Evolutionary conservation across 1,140 invertebrate species (phyloP), one percentile per base, ranked within the genome.

Genomic region (Drosophila insularis): DNA sequence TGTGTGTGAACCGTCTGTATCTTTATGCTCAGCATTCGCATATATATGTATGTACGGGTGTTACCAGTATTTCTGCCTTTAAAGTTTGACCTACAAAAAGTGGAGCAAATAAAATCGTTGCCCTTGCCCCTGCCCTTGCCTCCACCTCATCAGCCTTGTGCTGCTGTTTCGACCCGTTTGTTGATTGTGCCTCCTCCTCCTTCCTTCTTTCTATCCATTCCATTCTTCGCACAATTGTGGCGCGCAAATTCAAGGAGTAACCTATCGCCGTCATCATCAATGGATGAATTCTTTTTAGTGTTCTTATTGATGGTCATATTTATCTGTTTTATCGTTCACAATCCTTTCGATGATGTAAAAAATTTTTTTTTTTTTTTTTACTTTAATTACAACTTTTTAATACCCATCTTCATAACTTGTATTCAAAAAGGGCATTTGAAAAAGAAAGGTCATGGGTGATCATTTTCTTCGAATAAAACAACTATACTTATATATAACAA

Each of bases 21-120:
- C 56, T 79, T 63, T 75, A 63, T 66, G 66, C 50, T 74, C 53
- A 54, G 35, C 58, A 14, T 60, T 39, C 63, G 60, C 6, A 21
- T 40, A 50, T 58, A 31, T 40, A 65, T 64, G 14, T 59, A 37
- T 43, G 60, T 40, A 55, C 68, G 58, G 68, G 64, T 63, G 70
- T 37, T 46, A 21, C 65, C 43, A 37, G 65, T 63, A 27, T 39
- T 32, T 62, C 65, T 70, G 67, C 55, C 63, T 68, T 82, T 82
- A 76, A 82, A 74, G 68, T 78, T 75, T 78, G 80, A 84, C 80
- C 80, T 84, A 80, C 78, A 80, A 80, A 80, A 80, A 72, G 72
- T 75, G 64, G 77, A 75, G 72, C 77, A 80, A 62, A 80, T 72
- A 67, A 63, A 63, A 74, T 62, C 43, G 62, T 63, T 68, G 67